Conservation (phyloP, 2,797 vertebrate genomes). For the Phalloptychus januarius region DNA sequence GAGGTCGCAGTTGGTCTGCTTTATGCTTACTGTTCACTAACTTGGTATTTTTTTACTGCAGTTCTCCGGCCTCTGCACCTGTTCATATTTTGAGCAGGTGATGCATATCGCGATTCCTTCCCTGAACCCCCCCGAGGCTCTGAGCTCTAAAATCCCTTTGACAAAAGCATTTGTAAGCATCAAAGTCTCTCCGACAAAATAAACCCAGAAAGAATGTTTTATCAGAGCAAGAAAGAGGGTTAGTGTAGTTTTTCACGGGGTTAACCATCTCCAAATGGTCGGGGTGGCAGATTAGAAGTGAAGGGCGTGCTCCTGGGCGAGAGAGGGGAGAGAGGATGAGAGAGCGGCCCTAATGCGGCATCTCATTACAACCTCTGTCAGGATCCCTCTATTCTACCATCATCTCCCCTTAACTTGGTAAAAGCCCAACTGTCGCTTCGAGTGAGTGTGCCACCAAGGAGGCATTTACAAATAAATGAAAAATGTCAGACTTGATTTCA, state of each 20-base stretch:
- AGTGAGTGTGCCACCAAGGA: slow-evolving; percentile 93
- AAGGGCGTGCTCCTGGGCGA: slow-evolving; percentile 85
- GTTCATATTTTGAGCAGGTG: slow-evolving; percentile 18
- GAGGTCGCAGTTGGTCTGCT: background rate
- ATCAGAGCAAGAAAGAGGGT: slow-evolving; percentile 76
- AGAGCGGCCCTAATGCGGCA: slow-evolving; percentile 89
- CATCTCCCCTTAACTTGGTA: slow-evolving; percentile 85
- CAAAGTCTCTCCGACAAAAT: slow-evolving; percentile 62
- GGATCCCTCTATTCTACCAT: slow-evolving; percentile 89
- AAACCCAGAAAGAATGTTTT: slow-evolving; percentile 71
- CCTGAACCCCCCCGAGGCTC: slow-evolving; percentile 27
- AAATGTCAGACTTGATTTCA: slow-evolving; percentile 99
- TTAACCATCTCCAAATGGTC: slow-evolving; percentile 86
- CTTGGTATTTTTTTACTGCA: background rate
- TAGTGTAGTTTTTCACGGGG: slow-evolving; percentile 83
- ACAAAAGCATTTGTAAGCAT: slow-evolving; percentile 56
- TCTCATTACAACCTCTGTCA: slow-evolving; percentile 98
- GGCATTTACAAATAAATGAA: slow-evolving; percentile 99
- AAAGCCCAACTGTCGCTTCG: slow-evolving; percentile 92
- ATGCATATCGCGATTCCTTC: slow-evolving; percentile 31
- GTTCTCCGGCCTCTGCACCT: background rate
- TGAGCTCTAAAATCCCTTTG: slow-evolving; percentile 40
- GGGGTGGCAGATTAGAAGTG: slow-evolving; percentile 87
- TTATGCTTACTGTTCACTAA: background rate
- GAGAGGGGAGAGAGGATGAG: slow-evolving; percentile 83